These are phyloP conservation scores for Rhabdomys dilectus DNA, from an alignment of 2,113 vertebrate genomes.

Conservation along the genomic window DNA sequence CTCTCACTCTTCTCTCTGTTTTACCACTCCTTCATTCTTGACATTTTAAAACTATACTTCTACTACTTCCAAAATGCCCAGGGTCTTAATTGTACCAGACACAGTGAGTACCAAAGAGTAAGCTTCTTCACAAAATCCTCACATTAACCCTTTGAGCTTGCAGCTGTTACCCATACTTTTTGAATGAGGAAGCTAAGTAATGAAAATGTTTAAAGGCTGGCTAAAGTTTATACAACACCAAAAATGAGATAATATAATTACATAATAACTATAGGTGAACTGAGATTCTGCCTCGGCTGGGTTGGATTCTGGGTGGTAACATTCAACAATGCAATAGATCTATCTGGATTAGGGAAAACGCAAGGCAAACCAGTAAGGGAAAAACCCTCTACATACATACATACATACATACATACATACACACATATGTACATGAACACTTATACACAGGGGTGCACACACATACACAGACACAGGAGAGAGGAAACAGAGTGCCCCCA, in stretches of 20 bases:
- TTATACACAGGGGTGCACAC: not conserved
- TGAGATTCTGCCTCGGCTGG: not conserved
- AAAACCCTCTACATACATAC: not conserved
- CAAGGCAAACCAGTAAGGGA: not conserved
- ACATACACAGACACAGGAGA: no score
- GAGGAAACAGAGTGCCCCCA: not conserved
- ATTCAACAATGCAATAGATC: not conserved
- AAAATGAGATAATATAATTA: not conserved
- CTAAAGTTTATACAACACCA: not conserved
- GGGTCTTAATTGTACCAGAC: not conserved
- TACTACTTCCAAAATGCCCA: not conserved
- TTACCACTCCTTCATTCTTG: not conserved
- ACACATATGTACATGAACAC: no score
- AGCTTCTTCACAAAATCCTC: constrained; percentile 2
- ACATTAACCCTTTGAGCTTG: not conserved
- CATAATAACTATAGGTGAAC: not conserved
- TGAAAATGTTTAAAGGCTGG: not conserved
- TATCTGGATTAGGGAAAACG: not conserved
- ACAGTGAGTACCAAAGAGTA: not conserved
- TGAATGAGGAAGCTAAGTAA: not conserved
- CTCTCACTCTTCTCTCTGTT: not conserved
- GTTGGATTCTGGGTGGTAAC: not conserved
- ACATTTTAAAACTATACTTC: not conserved
- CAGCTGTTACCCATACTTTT: not conserved
- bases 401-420: not conserved